Conservation (phyloP, 1,140 invertebrate species). For the Polypedilum vanderplanki region DNA sequence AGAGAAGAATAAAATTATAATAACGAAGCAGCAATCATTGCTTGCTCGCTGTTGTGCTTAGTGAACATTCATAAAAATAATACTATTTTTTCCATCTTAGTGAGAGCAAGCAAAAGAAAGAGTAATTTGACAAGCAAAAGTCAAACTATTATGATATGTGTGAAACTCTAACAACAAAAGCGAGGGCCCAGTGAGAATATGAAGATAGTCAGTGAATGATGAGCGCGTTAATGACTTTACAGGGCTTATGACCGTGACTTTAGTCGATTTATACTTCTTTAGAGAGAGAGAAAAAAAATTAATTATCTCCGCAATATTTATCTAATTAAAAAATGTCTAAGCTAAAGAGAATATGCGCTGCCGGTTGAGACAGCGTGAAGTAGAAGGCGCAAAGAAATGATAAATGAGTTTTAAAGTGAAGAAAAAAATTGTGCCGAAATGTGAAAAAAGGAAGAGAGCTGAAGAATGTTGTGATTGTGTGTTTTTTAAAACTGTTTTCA, state of each 20-base stretch:
- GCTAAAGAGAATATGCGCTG: neutral
- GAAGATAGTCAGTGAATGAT: slow-evolving; percentile 21
- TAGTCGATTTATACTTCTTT: neutral
- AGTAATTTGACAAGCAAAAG: slow-evolving; percentile 25
- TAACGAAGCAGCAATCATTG: neutral
- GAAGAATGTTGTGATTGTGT: too few relatives aligned
- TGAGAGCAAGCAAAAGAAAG: neutral
- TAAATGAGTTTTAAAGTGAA: slow-evolving; percentile 14
- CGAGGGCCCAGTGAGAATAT: neutral
- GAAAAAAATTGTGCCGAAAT: slow-evolving; percentile 14
- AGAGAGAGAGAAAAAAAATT: neutral
- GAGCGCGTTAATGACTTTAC: neutral
- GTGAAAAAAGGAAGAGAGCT: neutral
- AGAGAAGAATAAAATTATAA: neutral
- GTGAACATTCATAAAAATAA: too few relatives aligned
- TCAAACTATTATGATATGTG: slow-evolving; percentile 29
- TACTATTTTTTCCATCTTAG: too few relatives aligned
- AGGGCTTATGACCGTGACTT: neutral
- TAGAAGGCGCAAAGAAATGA: slow-evolving; percentile 8
- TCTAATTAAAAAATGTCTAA: slow-evolving; percentile 25
- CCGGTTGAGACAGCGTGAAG: slow-evolving; percentile 3
- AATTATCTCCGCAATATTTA: slow-evolving; percentile 26
- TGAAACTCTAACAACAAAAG: slow-evolving; percentile 15
- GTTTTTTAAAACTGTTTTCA: slow-evolving; percentile 20
- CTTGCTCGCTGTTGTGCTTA: too few relatives aligned